phyloP scores from a whole-genome alignment of 64 coral and sea anemone species.

The Actinia equina region DNA sequence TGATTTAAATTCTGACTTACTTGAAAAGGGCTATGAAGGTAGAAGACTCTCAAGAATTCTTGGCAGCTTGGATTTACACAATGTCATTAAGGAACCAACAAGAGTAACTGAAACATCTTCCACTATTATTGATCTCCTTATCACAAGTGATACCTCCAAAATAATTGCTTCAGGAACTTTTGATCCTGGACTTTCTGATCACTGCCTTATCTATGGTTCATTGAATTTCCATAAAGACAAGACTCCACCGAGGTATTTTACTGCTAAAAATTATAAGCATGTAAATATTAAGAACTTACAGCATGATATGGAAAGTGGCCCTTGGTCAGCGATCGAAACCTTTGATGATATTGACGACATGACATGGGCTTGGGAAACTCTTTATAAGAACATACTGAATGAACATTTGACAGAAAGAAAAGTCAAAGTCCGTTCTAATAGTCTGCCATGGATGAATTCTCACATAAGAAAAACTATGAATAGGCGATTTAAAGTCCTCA shows the following conservation, averaged over 20 bases:
- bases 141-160: no score
- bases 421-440: conserved; percentile 48
- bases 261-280: no score
- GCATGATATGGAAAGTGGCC: conserved; percentile 31
- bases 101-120: no score
- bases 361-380: conserved; percentile 53
- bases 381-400: conserved; percentile 50
- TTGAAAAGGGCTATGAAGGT: conserved; percentile 40
- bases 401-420: conserved; percentile 43
- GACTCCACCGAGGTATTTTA: conserved; percentile 2
- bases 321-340: conserved; percentile 45
- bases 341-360: conserved; percentile 57
- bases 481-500: no score
- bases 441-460: conserved; percentile 69
- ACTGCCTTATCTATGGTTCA: no score
- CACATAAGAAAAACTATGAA: no score
- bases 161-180: no score
- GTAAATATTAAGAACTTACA: conserved; percentile 33
- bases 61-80: conserved; percentile 40
- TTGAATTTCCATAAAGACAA: background rate
- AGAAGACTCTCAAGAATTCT: conserved; percentile 48
- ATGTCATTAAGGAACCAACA: conserved; percentile 27
- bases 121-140: no score
- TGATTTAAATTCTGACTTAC: conserved; percentile 65
- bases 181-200: no score